Conservation (phyloP, 2,888 invertebrate genomes). For the Eupsilia transversa region DNA sequence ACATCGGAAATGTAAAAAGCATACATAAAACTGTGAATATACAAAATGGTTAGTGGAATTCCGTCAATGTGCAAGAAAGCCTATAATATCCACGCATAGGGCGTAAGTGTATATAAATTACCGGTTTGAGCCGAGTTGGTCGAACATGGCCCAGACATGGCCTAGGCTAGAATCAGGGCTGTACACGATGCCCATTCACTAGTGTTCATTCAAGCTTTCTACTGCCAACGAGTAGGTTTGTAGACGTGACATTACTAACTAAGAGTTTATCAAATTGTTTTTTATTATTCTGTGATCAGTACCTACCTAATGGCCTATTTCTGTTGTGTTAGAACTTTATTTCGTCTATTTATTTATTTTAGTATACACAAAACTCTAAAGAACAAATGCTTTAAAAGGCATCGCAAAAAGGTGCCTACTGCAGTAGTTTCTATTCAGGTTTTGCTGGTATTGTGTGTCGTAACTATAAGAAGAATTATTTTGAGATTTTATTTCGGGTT, state of each 20-base stretch:
- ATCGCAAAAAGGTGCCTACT: too few species aligned
- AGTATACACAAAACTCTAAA: too few species aligned
- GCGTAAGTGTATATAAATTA: constrained; percentile 74
- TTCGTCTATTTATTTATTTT: too few species aligned
- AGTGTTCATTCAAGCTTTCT: constrained; percentile 88
- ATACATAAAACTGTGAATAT: constrained; percentile 12
- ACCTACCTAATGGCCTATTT: too few species aligned
- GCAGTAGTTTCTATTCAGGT: too few species aligned
- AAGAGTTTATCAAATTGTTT: too few species aligned
- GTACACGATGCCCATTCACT: constrained; percentile 81
- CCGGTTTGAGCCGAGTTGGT: constrained; percentile 69
- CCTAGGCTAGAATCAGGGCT: constrained; percentile 69
- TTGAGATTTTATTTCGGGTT: too few species aligned
- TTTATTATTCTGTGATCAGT: too few species aligned
- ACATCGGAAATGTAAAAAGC: constrained; percentile 29
- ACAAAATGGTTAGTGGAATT: constrained; percentile 34
- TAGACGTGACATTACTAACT: constrained; percentile 23
- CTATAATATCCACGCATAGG: constrained; percentile 59
- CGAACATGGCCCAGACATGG: constrained; percentile 69
- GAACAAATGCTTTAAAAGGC: too few species aligned
- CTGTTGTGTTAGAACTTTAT: too few species aligned
- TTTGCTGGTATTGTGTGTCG: too few species aligned
- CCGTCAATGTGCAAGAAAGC: constrained; percentile 55
- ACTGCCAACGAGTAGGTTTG: constrained; percentile 75
- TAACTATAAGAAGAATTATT: too few species aligned